A percentile compares a stretch with the other conserved stretches of the same genome.
Evolutionary conservation across 2,797 vertebrate genomes (phyloP).

Genomic region (Betta splendens): DNA sequence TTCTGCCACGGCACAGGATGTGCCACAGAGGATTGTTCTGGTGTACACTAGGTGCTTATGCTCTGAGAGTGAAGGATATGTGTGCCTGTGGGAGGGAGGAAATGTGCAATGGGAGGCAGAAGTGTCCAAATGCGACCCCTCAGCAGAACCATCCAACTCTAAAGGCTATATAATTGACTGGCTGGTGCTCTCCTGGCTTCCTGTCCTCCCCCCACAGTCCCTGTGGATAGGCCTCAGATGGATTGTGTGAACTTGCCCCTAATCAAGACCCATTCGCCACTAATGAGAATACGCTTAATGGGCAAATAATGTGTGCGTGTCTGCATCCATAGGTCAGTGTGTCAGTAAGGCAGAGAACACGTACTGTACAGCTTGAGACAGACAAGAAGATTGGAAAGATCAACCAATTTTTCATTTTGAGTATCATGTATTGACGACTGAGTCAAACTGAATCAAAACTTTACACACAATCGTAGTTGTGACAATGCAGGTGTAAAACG

Average conservation of each 20-base stretch:
- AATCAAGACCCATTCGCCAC: conserved; percentile 74
- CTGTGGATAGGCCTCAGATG: conserved; percentile 73
- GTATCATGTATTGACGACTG: neutral
- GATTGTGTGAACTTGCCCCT: conserved; percentile 75
- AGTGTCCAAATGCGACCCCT: conserved; percentile 81
- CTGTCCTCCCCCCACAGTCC: conserved; percentile 62
- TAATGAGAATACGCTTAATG: conserved; percentile 81
- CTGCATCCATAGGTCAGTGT: conserved; percentile 41
- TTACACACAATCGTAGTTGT: neutral
- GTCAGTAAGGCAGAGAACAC: conserved; percentile 29
- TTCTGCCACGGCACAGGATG: conserved; percentile 53
- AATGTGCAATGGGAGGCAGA: conserved; percentile 79
- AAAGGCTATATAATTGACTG: conserved; percentile 81
- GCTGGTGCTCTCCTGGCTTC: conserved; percentile 65
- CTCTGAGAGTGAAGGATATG: conserved; percentile 63
- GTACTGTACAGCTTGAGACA: conserved; percentile 11
- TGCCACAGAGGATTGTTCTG: conserved; percentile 58
- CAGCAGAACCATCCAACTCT: conserved; percentile 77
- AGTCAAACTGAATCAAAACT: neutral
- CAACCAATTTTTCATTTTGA: neutral
- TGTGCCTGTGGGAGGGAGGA: conserved; percentile 68
- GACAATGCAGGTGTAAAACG: too few relatives aligned
- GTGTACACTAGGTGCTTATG: conserved; percentile 50
- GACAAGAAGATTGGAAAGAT: conserved; percentile 12
- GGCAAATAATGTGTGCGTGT: conserved; percentile 58